phyloP scores from a whole-genome alignment of 1,140 invertebrate genomes.

The Sitophilus oryzae region DNA sequence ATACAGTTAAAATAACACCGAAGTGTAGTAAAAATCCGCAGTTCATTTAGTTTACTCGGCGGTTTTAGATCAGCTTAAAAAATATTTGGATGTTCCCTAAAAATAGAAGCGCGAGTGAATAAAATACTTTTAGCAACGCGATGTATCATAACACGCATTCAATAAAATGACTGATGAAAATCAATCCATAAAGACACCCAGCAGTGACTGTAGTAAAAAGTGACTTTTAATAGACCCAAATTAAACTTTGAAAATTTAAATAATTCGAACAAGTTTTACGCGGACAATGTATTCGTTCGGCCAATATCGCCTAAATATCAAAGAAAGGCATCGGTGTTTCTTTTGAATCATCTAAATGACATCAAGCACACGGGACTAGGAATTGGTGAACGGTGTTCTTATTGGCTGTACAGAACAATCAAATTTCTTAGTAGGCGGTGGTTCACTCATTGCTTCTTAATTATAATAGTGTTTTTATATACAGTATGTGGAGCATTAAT shows the following conservation, averaged over 20 bases:
- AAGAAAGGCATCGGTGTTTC: slow-evolving; percentile 63
- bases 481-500: slow-evolving; percentile 69
- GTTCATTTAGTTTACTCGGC: background rate
- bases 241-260: background rate
- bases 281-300: background rate
- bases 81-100: background rate
- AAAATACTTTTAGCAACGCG: background rate
- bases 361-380: slow-evolving; percentile 64
- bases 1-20: too few relatives aligned
- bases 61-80: background rate
- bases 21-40: too few relatives aligned
- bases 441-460: slow-evolving; percentile 83
- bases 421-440: slow-evolving; percentile 70
- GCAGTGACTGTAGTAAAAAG: background rate
- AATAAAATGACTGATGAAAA: background rate
- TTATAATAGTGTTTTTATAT: slow-evolving; percentile 67
- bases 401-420: slow-evolving; percentile 71
- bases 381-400: slow-evolving; percentile 71
- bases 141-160: background rate
- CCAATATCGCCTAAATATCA: background rate
- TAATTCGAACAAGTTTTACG: background rate
- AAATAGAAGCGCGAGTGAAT: background rate
- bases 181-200: background rate
- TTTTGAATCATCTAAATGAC: slow-evolving; percentile 67
- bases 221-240: background rate